Conservation (phyloP, 2,888 invertebrate species). For the Stratiomys singularior region DNA sequence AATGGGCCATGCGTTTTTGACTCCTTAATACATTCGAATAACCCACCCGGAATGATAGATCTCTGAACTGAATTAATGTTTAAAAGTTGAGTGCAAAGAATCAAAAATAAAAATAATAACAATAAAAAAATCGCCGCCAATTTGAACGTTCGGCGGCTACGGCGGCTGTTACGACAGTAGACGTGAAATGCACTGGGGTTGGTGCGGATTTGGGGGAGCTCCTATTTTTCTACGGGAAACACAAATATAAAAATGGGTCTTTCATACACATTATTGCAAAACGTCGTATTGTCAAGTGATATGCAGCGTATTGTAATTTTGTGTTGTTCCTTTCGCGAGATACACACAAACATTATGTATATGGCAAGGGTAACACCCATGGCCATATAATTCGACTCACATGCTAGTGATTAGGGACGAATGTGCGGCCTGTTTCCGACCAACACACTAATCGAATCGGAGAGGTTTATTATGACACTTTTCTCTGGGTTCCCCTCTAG, state of each 20-base stretch:
- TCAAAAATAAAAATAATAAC: neutral
- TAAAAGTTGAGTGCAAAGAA: constrained; percentile 20
- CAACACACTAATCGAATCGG: too few species aligned
- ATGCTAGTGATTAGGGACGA: too few species aligned
- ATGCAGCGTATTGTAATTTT: constrained; percentile 45
- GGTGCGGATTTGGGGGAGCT: neutral
- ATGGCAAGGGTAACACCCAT: neutral
- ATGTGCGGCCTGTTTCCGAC: too few species aligned
- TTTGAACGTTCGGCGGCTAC: neutral
- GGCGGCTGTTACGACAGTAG: neutral
- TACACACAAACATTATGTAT: neutral
- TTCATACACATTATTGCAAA: constrained; percentile 40
- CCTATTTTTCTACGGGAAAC: constrained; percentile 12
- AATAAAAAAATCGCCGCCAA: neutral
- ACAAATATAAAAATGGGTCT: constrained; percentile 42
- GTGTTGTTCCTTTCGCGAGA: constrained; percentile 38
- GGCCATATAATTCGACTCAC: neutral
- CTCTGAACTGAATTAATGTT: constrained; percentile 50
- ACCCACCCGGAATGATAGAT: constrained; percentile 48
- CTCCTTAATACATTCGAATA: constrained; percentile 42
- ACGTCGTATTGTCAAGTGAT: constrained; percentile 35
- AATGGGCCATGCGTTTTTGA: constrained; percentile 13
- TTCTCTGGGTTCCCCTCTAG: too few species aligned
- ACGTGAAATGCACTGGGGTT: constrained; percentile 5
- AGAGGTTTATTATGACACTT: too few species aligned